Evolutionary conservation across 2,888 invertebrate genomes (phyloP).

Genomic region (Eupithecia centaureata): DNA sequence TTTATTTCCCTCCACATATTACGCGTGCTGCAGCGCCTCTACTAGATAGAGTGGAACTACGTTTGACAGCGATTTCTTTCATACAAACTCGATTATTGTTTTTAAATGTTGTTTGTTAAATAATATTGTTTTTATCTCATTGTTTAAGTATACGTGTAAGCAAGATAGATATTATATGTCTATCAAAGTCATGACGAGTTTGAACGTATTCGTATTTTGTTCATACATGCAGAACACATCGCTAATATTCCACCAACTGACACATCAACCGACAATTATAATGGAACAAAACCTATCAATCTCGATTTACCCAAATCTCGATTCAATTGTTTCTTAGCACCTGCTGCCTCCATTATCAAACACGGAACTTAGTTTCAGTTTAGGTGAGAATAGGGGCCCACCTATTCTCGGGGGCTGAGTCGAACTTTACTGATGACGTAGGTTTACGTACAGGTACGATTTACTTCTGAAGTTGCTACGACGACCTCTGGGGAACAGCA

Average conservation of each 20-base stretch:
- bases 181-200: no score
- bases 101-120: no score
- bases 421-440: neutral
- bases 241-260: neutral
- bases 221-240: neutral
- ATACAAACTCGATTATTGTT: no score
- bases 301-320: conserved; percentile 4
- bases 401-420: neutral
- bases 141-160: no score
- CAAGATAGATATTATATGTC: no score
- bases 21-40: no score
- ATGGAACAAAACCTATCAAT: neutral
- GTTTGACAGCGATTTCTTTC: no score
- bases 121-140: no score
- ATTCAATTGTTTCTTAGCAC: conserved; percentile 15
- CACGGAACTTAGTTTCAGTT: conserved; percentile 9
- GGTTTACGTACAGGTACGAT: neutral
- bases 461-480: neutral
- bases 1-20: no score
- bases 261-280: neutral
- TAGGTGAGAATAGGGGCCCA: neutral
- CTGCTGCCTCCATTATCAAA: conserved; percentile 22
- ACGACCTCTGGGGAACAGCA: no score
- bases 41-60: no score
- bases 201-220: no score